Percentiles rank a stretch among this genome's conserved stretches.
These are phyloP conservation scores for Hemicordylus capensis DNA, from an alignment of 2,113 vertebrate species.

Conservation along the genomic window DNA sequence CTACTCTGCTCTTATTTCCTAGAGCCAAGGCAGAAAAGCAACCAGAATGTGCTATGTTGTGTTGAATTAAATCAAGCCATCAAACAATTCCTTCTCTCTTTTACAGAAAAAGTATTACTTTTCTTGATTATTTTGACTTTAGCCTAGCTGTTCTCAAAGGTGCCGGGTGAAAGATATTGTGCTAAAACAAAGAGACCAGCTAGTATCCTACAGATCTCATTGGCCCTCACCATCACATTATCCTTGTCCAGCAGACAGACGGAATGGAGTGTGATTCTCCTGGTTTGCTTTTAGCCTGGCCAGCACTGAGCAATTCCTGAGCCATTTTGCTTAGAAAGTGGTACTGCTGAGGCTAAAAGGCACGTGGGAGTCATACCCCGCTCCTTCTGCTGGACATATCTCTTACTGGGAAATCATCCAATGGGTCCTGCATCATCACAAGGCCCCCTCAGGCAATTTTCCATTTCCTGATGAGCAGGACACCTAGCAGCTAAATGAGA, in stretches of 20 bases:
- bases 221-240: neutral
- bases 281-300: neutral
- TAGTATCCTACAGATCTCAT: neutral
- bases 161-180: neutral
- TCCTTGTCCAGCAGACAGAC: neutral
- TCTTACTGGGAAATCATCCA: neutral
- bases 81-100: neutral
- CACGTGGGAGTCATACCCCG: neutral
- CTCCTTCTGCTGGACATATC: neutral
- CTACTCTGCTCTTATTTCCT: conserved; percentile 35
- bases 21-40: conserved; percentile 17
- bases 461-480: neutral
- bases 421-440: neutral
- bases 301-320: too few species aligned
- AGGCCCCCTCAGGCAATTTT: neutral
- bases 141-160: too few species aligned
- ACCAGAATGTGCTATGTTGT: conserved; percentile 23
- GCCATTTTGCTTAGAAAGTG: neutral
- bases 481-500: neutral
- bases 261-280: neutral
- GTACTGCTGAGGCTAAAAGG: neutral
- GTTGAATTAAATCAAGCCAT: conserved; percentile 36
- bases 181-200: neutral
- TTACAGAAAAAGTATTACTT: neutral
- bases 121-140: neutral